These are phyloP conservation scores for Momotus momota DNA, from an alignment of 2,797 vertebrate species.

Conservation along the genomic window DNA sequence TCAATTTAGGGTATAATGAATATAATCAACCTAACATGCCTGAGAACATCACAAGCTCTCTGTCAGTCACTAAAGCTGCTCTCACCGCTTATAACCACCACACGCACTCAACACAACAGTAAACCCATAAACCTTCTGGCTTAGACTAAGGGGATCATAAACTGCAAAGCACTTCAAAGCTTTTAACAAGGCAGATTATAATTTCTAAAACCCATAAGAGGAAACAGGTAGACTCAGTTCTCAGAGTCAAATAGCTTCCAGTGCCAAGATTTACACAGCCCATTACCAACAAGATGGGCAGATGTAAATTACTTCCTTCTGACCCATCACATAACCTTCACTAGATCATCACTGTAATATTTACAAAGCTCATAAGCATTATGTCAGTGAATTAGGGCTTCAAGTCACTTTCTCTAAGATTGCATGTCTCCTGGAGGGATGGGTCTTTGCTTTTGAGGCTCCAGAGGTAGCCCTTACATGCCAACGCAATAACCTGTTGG, in stretches of 20 bases:
- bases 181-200: not conserved
- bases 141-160: not conserved
- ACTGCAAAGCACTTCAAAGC: not conserved
- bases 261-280: not conserved
- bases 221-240: not conserved
- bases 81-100: not conserved
- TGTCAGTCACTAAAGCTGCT: not conserved
- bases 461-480: not conserved
- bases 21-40: accelerated
- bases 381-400: not conserved
- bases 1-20: not conserved
- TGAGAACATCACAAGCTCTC: not conserved
- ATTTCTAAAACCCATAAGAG: not conserved
- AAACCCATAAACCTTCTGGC: not conserved
- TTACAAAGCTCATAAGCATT: not conserved
- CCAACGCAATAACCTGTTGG: not conserved
- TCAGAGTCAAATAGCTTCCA: not conserved
- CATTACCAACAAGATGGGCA: not conserved
- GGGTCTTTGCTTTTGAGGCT: not conserved
- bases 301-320: not conserved
- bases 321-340: not conserved
- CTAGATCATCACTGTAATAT: not conserved
- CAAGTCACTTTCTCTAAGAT: not conserved
- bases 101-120: not conserved
- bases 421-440: not conserved